Percentiles rank a stretch among this genome's conserved stretches.
phyloP scores from a whole-genome alignment of 2,888 invertebrate species.

The Cryptus armator region DNA sequence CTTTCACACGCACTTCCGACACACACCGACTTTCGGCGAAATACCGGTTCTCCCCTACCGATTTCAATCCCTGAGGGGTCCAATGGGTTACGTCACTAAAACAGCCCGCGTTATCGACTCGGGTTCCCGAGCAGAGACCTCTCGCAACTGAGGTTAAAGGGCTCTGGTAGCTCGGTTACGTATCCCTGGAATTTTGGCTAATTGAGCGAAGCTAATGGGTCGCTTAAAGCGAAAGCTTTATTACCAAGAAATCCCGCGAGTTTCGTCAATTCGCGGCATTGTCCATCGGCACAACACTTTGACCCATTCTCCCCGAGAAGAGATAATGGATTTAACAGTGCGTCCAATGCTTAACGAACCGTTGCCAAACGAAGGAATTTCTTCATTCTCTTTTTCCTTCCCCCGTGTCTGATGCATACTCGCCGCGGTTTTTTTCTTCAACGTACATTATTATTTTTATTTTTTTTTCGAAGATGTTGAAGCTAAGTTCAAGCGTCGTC shows the following conservation, averaged over 20 bases:
- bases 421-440: neutral
- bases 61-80: constrained; percentile 44
- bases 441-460: neutral
- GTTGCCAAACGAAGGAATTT: constrained; percentile 46
- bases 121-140: neutral
- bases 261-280: constrained; percentile 41
- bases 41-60: neutral
- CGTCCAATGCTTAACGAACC: constrained; percentile 47
- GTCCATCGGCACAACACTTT: constrained; percentile 27
- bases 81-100: constrained; percentile 42
- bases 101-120: constrained; percentile 15
- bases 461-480: constrained; percentile 10
- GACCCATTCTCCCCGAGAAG: neutral
- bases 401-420: neutral
- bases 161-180: constrained; percentile 53
- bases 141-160: constrained; percentile 56
- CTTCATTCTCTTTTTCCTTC: constrained; percentile 19
- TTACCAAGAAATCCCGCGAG: constrained; percentile 36
- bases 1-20: neutral
- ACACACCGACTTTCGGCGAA: neutral
- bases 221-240: constrained; percentile 41
- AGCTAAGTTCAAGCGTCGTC: constrained; percentile 34
- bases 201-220: constrained; percentile 75
- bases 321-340: constrained; percentile 40
- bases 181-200: constrained; percentile 71